Evolutionary conservation across 2,797 vertebrate species (phyloP).

Genomic region (Aldrovandia affinis): DNA sequence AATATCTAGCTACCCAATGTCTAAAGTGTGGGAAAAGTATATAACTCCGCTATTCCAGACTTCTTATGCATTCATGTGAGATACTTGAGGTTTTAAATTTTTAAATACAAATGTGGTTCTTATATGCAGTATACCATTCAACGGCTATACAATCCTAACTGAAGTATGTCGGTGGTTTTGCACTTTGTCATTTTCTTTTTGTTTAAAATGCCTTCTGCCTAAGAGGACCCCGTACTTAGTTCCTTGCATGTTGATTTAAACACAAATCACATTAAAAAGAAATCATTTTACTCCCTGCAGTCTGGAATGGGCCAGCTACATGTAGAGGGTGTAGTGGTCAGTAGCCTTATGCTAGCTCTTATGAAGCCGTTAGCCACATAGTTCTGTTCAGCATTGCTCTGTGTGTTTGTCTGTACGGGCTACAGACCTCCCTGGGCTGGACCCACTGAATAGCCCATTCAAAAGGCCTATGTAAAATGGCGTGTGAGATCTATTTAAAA

Average conservation of each 20-base stretch:
- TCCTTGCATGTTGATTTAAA: slow-evolving; percentile 64
- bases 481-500: slow-evolving; percentile 61
- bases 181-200: slow-evolving; percentile 60
- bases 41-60: slow-evolving; percentile 45
- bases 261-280: slow-evolving; percentile 35
- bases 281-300: slow-evolving; percentile 56
- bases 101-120: slow-evolving; percentile 46
- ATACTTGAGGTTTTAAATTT: slow-evolving; percentile 42
- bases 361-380: slow-evolving; percentile 60
- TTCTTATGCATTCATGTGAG: slow-evolving; percentile 47
- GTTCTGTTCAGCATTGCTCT: slow-evolving; percentile 53
- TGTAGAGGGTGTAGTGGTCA: slow-evolving; percentile 55
- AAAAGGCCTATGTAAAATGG: slow-evolving; percentile 52
- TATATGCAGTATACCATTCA: slow-evolving; percentile 52
- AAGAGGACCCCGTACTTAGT: slow-evolving; percentile 44
- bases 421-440: slow-evolving; percentile 81
- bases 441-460: slow-evolving; percentile 73
- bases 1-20: slow-evolving; percentile 12
- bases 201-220: slow-evolving; percentile 62
- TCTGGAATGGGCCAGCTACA: slow-evolving; percentile 55
- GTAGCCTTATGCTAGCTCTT: slow-evolving; percentile 59
- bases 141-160: slow-evolving; percentile 44
- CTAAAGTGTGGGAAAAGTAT: slow-evolving; percentile 15
- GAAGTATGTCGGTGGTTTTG: slow-evolving; percentile 60
- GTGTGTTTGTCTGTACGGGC: slow-evolving; percentile 74